A percentile compares a stretch with the other conserved stretches of the same genome.
These are phyloP conservation scores for Conus ventricosus DNA, from an alignment of 1,140 invertebrate species.

Conservation along the genomic window DNA sequence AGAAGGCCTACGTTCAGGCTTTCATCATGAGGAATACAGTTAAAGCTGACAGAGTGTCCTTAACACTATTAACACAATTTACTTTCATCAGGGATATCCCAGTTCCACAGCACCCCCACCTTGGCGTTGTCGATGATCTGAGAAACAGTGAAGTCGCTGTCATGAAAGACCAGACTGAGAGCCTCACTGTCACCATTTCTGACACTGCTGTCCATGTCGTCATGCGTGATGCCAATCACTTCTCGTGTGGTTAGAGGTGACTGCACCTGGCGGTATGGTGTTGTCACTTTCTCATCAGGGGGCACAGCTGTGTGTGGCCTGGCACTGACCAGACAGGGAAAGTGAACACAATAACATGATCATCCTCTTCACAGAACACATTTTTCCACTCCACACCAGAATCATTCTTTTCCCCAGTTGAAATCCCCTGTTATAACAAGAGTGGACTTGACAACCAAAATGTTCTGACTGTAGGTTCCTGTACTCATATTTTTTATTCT, in stretches of 20 bases:
- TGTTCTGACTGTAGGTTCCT: too few relatives aligned
- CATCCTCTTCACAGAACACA: too few relatives aligned
- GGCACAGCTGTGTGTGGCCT: conserved; percentile 68
- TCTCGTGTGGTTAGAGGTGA: conserved; percentile 62
- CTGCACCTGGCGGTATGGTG: conserved; percentile 58
- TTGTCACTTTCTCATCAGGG: conserved; percentile 65
- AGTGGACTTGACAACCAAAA: too few relatives aligned
- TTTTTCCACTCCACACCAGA: too few relatives aligned
- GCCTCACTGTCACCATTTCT: conserved; percentile 54
- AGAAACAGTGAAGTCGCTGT: conserved; percentile 68
- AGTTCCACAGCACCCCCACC: conserved; percentile 47
- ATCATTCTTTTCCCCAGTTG: too few relatives aligned
- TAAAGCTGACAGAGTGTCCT: too few relatives aligned
- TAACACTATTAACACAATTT: too few relatives aligned
- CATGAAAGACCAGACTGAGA: conserved; percentile 67
- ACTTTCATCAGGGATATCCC: too few relatives aligned
- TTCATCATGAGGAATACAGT: too few relatives aligned
- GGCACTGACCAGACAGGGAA: conserved; percentile 50
- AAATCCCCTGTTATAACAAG: too few relatives aligned
- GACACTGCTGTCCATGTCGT: conserved; percentile 47
- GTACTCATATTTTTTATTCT: too few relatives aligned
- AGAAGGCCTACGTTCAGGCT: not conserved
- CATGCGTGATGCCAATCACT: conserved; percentile 53
- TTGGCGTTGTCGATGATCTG: conserved; percentile 72
- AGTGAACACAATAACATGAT: too few relatives aligned